Conservation (phyloP, 2,888 invertebrate species). For the Athalia cordata region DNA sequence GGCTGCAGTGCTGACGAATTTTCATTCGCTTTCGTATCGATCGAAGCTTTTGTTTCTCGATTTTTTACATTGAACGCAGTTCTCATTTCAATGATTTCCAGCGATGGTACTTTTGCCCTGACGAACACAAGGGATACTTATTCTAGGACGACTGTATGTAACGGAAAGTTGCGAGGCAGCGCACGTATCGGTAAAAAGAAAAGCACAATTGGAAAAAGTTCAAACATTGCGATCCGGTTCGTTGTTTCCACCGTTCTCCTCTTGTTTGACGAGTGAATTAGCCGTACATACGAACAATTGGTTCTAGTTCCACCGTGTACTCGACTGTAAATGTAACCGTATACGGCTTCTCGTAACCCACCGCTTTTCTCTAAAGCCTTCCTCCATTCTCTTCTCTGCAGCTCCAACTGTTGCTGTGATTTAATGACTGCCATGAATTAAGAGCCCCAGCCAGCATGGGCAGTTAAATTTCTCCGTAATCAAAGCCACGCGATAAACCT, state of each 20-base stretch:
- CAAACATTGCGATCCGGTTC: slow-evolving; percentile 44
- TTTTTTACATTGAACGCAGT: slow-evolving; percentile 1
- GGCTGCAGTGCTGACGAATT: too few relatives aligned
- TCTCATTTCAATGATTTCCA: too few relatives aligned
- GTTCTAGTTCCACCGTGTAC: slow-evolving; percentile 28
- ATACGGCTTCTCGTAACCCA: slow-evolving; percentile 15
- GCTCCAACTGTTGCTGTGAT: slow-evolving; percentile 30
- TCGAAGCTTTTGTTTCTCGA: neutral
- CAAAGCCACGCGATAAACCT: neutral
- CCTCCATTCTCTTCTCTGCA: slow-evolving; percentile 8
- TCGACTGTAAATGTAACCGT: slow-evolving; percentile 18
- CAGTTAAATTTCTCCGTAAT: slow-evolving; percentile 9
- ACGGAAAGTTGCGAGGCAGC: slow-evolving; percentile 22
- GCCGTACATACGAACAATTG: slow-evolving; percentile 40
- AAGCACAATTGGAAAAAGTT: slow-evolving; percentile 36
- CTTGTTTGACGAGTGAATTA: slow-evolving; percentile 45
- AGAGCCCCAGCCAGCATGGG: neutral
- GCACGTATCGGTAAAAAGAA: slow-evolving; percentile 25
- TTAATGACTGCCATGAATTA: slow-evolving; percentile 26
- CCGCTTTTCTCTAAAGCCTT: neutral
- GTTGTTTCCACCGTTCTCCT: slow-evolving; percentile 42
- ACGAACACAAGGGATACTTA: neutral
- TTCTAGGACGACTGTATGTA: slow-evolving; percentile 19
- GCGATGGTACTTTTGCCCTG: too few relatives aligned
- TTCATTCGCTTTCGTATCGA: neutral